Percentiles rank a stretch among this genome's conserved stretches.
These are phyloP conservation scores for Lasiurus cinereus DNA, from an alignment of 2,113 vertebrate species.

Conservation along the genomic window DNA sequence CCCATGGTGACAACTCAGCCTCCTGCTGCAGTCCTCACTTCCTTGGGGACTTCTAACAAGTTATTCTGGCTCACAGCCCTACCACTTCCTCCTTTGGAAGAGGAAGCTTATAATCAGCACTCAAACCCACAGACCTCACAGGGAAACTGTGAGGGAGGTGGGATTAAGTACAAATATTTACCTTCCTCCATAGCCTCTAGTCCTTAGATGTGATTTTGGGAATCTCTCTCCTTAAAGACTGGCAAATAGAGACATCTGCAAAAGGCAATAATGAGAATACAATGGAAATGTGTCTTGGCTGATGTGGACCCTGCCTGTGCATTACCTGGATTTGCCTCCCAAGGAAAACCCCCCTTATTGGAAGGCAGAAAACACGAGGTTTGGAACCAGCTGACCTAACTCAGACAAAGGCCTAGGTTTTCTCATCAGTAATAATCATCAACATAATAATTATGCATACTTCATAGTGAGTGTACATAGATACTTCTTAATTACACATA, in stretches of 20 bases:
- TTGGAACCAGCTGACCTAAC: not conserved
- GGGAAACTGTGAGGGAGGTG: not conserved
- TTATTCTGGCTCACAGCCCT: not conserved
- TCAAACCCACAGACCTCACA: constrained; percentile 52
- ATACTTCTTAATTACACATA: not conserved
- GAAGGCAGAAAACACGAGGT: not conserved
- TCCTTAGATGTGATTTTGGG: not conserved
- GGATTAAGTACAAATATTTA: constrained; percentile 10
- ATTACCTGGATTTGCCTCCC: not conserved
- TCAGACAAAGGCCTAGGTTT: not conserved
- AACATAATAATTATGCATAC: not conserved
- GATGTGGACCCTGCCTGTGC: not conserved
- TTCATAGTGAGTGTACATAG: not conserved
- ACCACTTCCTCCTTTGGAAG: constrained; percentile 18
- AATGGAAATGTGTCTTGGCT: not conserved
- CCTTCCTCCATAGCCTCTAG: not conserved
- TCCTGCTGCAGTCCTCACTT: not conserved
- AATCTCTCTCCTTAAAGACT: not conserved
- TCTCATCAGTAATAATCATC: not conserved
- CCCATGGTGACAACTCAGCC: not conserved
- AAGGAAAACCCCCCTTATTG: not conserved
- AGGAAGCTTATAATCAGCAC: constrained; percentile 35
- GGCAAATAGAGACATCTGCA: not conserved
- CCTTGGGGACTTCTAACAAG: not conserved
- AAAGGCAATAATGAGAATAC: not conserved